Base-by-base conservation (phyloP, 1,140 invertebrate genomes). In the Dreissena polymorpha region DNA sequence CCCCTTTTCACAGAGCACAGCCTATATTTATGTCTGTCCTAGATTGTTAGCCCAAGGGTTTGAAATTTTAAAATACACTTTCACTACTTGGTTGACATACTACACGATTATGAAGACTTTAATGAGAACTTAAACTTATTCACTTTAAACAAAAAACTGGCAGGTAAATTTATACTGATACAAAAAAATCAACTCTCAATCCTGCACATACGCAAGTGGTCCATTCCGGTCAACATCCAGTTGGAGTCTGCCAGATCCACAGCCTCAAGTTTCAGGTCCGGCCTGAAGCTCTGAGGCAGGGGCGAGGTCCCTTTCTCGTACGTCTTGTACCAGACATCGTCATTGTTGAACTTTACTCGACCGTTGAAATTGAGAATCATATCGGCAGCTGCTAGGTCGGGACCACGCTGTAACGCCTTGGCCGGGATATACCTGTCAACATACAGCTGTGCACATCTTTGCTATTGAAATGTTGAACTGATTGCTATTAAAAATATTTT, bases 241-340 rank as follows among this genome's bases (percentile, higher is more conserved):
- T 68, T 10, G 16, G 68, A n/a, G 57, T 53, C 55, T 29, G 76
- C 27, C 5, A 39, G 63, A 78, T 78, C 65, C 12, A 78, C 55
- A 0, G n/a, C 76, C 50, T 78, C 65, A 7, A 67, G 63, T 39
- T 12, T 6, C 10, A 16, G 55, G 6, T 27, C 27, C 18, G 50
- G 49, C 5, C 21, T 10, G 1, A 55, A 55, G 13, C n/a, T 2
- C 68, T 16, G 53, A 27, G 76, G 51, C 29, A 78, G 25, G 25
- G 76, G 76, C 27, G 16, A 69, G 13, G n/a, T 8, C 3, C 67
- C 65, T 50, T 39, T 23, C 23, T 78, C 65, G 53, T 29, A 67
- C 16, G 14, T 69, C 12, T 51, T 21, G 23, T 78, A 70, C 76
- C 76, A 78, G 12, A 60, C 57, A 29, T 78, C 67, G 39, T 69